These are phyloP conservation scores for Rhingia campestris DNA, from an alignment of 2,888 invertebrate species.

Conservation along the genomic window DNA sequence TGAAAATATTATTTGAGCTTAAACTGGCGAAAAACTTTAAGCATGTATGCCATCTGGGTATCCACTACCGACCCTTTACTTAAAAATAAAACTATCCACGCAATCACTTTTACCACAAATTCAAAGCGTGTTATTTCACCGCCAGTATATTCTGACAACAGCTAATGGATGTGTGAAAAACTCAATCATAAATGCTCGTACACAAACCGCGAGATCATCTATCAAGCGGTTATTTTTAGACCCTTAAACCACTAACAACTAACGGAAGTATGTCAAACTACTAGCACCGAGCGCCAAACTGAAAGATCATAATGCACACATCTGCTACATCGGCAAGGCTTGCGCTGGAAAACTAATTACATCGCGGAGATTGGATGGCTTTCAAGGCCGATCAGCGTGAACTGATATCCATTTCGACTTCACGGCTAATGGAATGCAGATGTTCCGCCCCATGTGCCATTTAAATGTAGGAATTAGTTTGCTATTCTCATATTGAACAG, in stretches of 20 bases:
- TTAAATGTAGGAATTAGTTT: constrained; percentile 5
- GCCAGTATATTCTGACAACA: background rate
- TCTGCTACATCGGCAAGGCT: constrained; percentile 41
- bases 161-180: constrained; percentile 24
- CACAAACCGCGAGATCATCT: constrained; percentile 17
- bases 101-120: no score
- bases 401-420: constrained; percentile 52
- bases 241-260: constrained; percentile 38
- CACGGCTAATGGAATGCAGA: constrained; percentile 66
- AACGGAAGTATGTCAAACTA: constrained; percentile 50
- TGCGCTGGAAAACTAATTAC: constrained; percentile 57
- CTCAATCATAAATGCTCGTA: constrained; percentile 20
- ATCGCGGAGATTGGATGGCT: constrained; percentile 49
- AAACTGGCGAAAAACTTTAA: no score
- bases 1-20: no score
- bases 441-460: constrained; percentile 46
- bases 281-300: constrained; percentile 25
- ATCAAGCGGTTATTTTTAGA: constrained; percentile 49
- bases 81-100: no score
- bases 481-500: constrained; percentile 6
- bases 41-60: no score
- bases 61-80: no score
- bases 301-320: constrained; percentile 36
- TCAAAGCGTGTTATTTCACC: background rate
- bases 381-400: constrained; percentile 52